Base-by-base conservation (phyloP, 2,888 invertebrate species). In the Bombylius major region DNA sequence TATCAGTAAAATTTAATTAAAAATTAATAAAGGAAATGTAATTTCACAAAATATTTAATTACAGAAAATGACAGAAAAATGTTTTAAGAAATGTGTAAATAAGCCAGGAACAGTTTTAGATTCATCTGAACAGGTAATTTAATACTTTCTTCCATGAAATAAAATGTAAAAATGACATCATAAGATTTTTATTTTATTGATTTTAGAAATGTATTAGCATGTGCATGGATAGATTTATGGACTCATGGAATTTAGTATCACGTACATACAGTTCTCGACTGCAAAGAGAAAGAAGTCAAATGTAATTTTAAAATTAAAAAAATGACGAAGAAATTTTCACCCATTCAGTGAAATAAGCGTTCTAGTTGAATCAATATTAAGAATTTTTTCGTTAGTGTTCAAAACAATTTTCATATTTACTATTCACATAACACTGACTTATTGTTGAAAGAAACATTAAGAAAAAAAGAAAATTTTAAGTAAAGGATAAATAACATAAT, bases 181-280 rank as follows among this genome's bases (percentile, higher is more conserved):
- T 23, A 23, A 23, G 3, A 23, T 23, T 23, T 23, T 23, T 23
- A 12, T 56, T 57, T 54, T 48, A 45, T 52, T 14, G 51, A 59
- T 79, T 79, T 52, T 82, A 95, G 85, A 95, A 93, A 84, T 97
- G 96, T 71, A 82, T 97, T 64, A 90, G 93, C 1, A 94, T 95
- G 90, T 97, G 97, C 72, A 95, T 96, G 95, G 97, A 97, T 74
- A 67, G 97, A 67, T 98, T 92, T 78, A 91, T 96, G 89, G 97
- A 98, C 69, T 84, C 94, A 5, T 95, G 91, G 87, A 92, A 94
- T 75, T 77, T 94, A 55, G 92, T 97, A 12, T 91, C 93, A 12
- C 84, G 87, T 73, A 85, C 94, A 0, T 96, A 96, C 72, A 84
- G 87, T 59, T 82, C 79, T 70, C 82, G 96, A 68, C 79, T 97